phyloP scores from a whole-genome alignment of 1,140 invertebrate species.

The Kradibia gibbosae region DNA sequence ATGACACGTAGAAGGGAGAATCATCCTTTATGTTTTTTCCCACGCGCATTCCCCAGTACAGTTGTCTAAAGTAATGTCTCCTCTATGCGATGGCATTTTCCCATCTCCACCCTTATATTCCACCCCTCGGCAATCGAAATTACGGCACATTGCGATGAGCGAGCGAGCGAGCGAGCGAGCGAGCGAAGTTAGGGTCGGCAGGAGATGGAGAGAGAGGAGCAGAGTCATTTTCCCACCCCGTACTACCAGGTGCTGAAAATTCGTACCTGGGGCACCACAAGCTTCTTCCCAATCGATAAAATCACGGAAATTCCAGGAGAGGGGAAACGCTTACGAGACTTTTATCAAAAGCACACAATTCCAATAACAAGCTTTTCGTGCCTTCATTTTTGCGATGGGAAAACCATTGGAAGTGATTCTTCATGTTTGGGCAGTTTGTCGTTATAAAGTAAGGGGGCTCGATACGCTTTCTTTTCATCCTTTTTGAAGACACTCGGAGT shows the following conservation, averaged over 20 bases:
- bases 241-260: slow-evolving; percentile 41
- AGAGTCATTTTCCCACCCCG: slow-evolving; percentile 33
- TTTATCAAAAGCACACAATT: slow-evolving; percentile 26
- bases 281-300: slow-evolving; percentile 36
- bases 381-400: slow-evolving; percentile 29
- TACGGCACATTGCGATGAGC: background rate
- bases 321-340: background rate
- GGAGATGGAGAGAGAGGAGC: background rate
- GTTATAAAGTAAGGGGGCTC: background rate
- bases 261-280: slow-evolving; percentile 34
- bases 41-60: slow-evolving; percentile 21
- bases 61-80: slow-evolving; percentile 35
- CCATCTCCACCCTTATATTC: slow-evolving; percentile 24
- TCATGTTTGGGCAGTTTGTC: background rate
- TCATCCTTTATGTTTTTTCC: slow-evolving; percentile 37
- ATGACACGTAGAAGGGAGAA: slow-evolving; percentile 24
- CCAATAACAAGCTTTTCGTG: slow-evolving; percentile 7
- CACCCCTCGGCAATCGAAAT: slow-evolving; percentile 28
- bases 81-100: slow-evolving; percentile 22
- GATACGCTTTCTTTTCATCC: background rate
- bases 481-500: background rate
- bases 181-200: no score
- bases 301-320: slow-evolving; percentile 21
- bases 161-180: background rate
- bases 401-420: slow-evolving; percentile 11